Base-by-base conservation (phyloP, 2,888 invertebrate genomes). In the Chromoteleia sp. region DNA sequence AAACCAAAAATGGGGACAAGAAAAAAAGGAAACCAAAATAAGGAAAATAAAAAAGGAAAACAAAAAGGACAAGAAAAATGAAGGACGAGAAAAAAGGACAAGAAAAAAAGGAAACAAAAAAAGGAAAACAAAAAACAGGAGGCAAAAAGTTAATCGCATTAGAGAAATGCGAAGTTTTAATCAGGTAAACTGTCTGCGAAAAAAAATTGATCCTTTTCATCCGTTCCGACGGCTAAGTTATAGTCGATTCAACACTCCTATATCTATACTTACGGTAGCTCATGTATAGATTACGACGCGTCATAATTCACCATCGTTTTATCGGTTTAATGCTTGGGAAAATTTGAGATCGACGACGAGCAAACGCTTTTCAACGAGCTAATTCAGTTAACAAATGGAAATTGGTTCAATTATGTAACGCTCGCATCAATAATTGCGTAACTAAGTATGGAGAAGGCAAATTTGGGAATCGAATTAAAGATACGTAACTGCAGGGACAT, bases 261-360 rank as follows among this genome's bases (percentile, higher is more conserved):
- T 50, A 63, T 12, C 48, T 63, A 65, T 39, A 21, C 41, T 41
- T 52, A 67, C 14, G 50, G 52, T 67, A 41, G 67, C 52, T 67
- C 36, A 65, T 65, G 50, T 65, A 65, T 65, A 39, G 50, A 65
- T 65, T 50, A 65, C 65, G 25, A 25, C 65, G 25, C 50, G 50
- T 67, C 65, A 41, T 39, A 52, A 29, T 67, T 67, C 39, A 30
- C 48, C 52, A 52, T 52, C 52, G 17, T 12, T 41, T 67, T 67
- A 52, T 17, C 50, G 10, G 65, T 21, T 65, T 50, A 50, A 48
- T 48, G 12, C 48, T 33, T 19, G 17, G 17, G 30, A 6, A 59
- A 48, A 48, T 21, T 48, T 48, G 48, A 36, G 33, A 36, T 63
- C 8, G 29, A 29, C 21, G 63, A 17, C 14, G 25, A 12, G 33